Evolutionary conservation across 1,140 invertebrate genomes (phyloP).

Genomic region (Calliphora vicina): DNA sequence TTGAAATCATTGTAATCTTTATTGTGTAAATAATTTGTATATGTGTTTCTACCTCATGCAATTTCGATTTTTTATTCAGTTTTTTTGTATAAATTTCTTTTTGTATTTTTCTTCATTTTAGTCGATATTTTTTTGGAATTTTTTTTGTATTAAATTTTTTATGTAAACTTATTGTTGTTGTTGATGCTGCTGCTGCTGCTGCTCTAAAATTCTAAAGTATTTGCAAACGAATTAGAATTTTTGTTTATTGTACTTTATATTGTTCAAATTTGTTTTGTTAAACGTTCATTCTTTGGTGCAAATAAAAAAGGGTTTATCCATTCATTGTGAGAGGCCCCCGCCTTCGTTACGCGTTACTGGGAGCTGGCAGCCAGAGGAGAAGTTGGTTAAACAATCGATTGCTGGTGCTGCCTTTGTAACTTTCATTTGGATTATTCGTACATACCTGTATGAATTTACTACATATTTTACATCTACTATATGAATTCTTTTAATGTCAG

Average conservation of each 20-base stretch:
- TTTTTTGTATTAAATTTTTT: not conserved
- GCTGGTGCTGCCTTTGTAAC: not conserved
- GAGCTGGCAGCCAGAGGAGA: not conserved
- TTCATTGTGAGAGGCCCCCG: not conserved
- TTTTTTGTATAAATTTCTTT: too few relatives aligned
- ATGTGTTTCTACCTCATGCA: too few relatives aligned
- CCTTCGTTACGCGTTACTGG: not conserved
- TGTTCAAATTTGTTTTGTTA: not conserved
- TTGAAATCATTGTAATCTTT: not conserved
- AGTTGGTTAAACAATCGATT: not conserved
- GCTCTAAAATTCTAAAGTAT: not conserved
- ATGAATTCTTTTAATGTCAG: not conserved
- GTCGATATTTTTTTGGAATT: too few relatives aligned
- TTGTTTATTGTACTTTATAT: not conserved
- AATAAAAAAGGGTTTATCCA: not conserved
- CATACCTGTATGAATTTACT: too few relatives aligned
- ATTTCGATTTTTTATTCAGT: too few relatives aligned
- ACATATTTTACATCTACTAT: too few relatives aligned
- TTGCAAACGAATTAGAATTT: constrained; percentile 12
- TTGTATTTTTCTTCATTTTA: too few relatives aligned
- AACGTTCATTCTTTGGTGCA: not conserved
- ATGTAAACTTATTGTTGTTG: not conserved
- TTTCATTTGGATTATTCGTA: too few relatives aligned
- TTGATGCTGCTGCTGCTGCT: too few relatives aligned
- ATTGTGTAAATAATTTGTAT: too few relatives aligned